Evolutionary conservation across 2,888 invertebrate species (phyloP), one percentile per base, ranked within the genome.

Genomic region (Amiota mariae): DNA sequence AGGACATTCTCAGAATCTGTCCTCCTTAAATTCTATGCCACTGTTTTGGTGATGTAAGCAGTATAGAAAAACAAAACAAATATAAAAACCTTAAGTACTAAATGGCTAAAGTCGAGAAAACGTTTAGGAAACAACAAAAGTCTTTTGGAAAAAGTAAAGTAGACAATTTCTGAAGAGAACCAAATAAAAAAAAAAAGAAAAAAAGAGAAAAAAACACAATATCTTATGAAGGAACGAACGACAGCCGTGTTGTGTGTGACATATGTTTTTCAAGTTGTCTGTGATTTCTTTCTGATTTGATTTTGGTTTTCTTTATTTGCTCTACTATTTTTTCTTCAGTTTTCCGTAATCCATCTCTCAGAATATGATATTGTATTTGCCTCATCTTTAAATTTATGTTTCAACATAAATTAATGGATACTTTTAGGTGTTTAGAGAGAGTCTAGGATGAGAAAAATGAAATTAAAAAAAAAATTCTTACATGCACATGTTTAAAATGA

Each of bases 221-320:
- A 20, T 8, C 54, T 24, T 68, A 54, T 51, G 51, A 51, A 54
- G 15, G 24, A n/a, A n/a, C n/a, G 51, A 18, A 36, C 36, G 36
- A 4, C 54, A n/a, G 54, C n/a, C 13, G 63, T 63, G 36, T 51
- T 46, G n/a, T 20, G 13, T 68, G 67, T 68, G 67, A 54, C 54
- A 68, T 54, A 68, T 68, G 54, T 68, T 54, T 20, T 68, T 46
- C 54, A 68, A 51, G 54, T 68, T 68, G 24, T n/a, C 24, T 68
- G 20, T 68, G 67, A 68, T 68, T 54, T 51, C 24, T 51, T 51
- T 10, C 54, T 51, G 51, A 51, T 68, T 68, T 51, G 51, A 20
- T 54, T 46, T 46, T 63, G 36, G 63, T 11, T 46, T 63, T 18
- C 54, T 12, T 12, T 54, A n/a, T n/a, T 54, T 54, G 54, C 15